These are phyloP conservation scores for Paedocypris sp. DNA, from an alignment of 2,113 vertebrate genomes.

Conservation along the genomic window DNA sequence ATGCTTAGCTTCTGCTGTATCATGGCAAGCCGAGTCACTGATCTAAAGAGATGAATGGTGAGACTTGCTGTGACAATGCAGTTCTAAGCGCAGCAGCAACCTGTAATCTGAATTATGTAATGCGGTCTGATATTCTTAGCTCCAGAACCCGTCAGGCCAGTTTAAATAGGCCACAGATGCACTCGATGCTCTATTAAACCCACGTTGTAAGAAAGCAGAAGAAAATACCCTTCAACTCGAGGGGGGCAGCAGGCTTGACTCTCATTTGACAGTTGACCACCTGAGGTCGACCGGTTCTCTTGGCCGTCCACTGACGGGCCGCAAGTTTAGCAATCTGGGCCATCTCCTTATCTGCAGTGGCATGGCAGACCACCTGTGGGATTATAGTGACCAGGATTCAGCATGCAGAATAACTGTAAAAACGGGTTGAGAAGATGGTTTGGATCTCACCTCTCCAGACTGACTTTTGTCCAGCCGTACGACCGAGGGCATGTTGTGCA, in stretches of 20 bases:
- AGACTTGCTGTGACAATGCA: background rate
- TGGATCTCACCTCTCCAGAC: conserved; percentile 71
- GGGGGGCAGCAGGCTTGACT: conserved; percentile 69
- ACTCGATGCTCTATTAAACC: background rate
- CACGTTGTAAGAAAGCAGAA: background rate
- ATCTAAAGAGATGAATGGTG: conserved; percentile 1
- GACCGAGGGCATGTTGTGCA: conserved; percentile 72
- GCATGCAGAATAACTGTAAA: background rate
- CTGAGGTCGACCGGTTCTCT: conserved; percentile 66
- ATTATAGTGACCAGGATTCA: background rate
- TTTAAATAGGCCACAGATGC: conserved; percentile 40
- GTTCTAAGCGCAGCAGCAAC: background rate
- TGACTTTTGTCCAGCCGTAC: conserved; percentile 67
- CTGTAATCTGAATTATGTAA: conserved; percentile 5
- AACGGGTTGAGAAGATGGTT: background rate
- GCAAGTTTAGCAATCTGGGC: conserved; percentile 73
- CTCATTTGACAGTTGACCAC: conserved; percentile 91
- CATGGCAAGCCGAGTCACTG: conserved; percentile 26
- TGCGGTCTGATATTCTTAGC: conserved; percentile 31
- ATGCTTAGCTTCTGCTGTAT: conserved; percentile 45
- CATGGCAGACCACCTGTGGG: conserved; percentile 66
- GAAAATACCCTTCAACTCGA: conserved; percentile 67
- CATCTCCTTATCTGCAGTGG: conserved; percentile 64
- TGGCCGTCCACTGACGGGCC: conserved; percentile 78
- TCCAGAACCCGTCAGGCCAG: conserved; percentile 19